phyloP scores from a whole-genome alignment of 2,113 vertebrate genomes.

The Otis tarda region DNA sequence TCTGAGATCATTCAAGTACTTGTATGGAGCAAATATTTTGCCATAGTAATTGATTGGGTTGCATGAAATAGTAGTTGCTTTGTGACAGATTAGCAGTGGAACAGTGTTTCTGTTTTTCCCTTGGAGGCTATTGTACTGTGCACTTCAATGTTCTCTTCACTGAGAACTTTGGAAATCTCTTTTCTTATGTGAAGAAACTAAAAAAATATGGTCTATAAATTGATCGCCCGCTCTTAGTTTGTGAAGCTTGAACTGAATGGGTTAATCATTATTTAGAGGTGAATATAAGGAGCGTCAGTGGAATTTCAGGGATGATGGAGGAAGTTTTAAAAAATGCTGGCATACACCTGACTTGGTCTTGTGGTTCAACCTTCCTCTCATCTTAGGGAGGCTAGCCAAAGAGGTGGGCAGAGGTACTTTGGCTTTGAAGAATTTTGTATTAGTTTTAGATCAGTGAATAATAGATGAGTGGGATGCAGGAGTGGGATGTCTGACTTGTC shows the following conservation, averaged over 20 bases:
- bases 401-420: background rate
- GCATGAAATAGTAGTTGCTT: background rate
- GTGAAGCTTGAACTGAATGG: background rate
- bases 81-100: background rate
- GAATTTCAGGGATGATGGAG: background rate
- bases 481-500: background rate
- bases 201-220: background rate
- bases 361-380: background rate
- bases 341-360: background rate
- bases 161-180: background rate
- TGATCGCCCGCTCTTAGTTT: background rate
- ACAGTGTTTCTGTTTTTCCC: background rate
- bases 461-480: background rate
- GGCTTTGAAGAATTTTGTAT: background rate
- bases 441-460: background rate
- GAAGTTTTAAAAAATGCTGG: background rate
- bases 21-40: slow-evolving; percentile 1
- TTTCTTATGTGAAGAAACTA: background rate
- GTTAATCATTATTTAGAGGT: background rate
- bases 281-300: background rate
- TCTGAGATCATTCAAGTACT: background rate
- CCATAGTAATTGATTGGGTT: background rate
- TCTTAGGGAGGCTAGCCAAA: background rate
- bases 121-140: background rate
- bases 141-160: background rate